Evolutionary conservation across 2,113 vertebrate species (phyloP), one percentile per base, ranked within the genome.

Genomic region (Nansenia antarctica): DNA sequence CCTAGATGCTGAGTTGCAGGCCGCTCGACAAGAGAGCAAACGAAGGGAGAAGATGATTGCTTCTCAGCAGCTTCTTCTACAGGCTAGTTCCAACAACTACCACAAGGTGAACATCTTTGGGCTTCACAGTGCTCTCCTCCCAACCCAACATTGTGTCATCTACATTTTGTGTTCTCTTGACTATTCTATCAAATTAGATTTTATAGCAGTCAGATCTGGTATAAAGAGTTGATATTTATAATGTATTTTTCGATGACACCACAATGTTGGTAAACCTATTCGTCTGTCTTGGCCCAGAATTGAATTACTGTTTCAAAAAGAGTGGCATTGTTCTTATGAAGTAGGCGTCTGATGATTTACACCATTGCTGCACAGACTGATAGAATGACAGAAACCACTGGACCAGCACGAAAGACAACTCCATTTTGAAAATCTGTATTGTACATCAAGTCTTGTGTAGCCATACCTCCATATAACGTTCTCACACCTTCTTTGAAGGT

Each of bases 1-100:
- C 61, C 88, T 83, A 69, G 83, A 69, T 0, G 74, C 82, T 0
- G 78, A 92, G 74, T 74, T 93, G 53, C 87, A 77, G 63, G 73
- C 67, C 0, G 73, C 82, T 0, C 84, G 81, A 9, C 86, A 92
- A 63, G 92, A 94, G 72, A 89, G 79, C 73, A 85, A 82, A 22
- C 83, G 74, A 2, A 85, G 85, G 35, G 92, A 90, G 70, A 92
- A 92, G 78, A 78, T 92, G 78, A 82, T 93, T 15, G 59, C 78
- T 24, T 77, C 80, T 0, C 88, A 93, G 62, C 92, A 93, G 77
- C 75, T 90, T 27, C 77, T 93, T 3, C 69, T 92, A 54, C 90
- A 90, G 80, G 85, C 87, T 0, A 79, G 85, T 1, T 70, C 86
- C 39, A 86, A 76, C 22, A 73, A 73, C 84, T 92, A 84, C 78